A percentile compares a stretch with the other conserved stretches of the same genome.
These are phyloP conservation scores for Carapus acus DNA, from an alignment of 2,797 vertebrate species.

Conservation along the genomic window DNA sequence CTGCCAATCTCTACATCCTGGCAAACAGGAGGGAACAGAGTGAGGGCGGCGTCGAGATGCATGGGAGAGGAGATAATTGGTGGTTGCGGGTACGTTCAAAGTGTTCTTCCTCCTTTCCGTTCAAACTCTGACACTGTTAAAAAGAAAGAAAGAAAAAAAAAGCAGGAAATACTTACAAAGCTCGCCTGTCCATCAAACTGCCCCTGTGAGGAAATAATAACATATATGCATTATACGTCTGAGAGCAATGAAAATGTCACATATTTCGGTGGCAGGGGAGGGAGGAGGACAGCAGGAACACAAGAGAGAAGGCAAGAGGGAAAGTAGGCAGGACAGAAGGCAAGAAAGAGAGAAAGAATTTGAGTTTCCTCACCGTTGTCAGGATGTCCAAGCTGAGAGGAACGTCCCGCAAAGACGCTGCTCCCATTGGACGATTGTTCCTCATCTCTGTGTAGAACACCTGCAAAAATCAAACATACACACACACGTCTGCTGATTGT, in stretches of 20 bases:
- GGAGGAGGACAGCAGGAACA: too few species aligned
- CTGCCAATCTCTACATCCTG: conserved; percentile 83
- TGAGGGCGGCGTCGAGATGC: not conserved
- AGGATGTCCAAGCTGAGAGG: conserved; percentile 77
- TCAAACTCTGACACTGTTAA: conserved; percentile 5
- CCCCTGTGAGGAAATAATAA: conserved; percentile 53
- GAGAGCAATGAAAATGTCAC: not conserved
- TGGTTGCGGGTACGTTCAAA: conserved; percentile 9
- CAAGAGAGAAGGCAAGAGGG: too few species aligned
- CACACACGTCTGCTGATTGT: not conserved
- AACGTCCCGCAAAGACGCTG: conserved; percentile 71
- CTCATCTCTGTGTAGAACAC: conserved; percentile 86
- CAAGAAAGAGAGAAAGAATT: too few species aligned
- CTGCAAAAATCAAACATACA: conserved; percentile 54
- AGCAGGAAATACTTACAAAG: conserved; percentile 65
- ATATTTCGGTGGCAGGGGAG: too few species aligned
- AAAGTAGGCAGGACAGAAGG: too few species aligned
- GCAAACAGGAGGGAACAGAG: not conserved
- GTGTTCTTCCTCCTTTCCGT: not conserved
- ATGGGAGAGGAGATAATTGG: conserved; percentile 3
- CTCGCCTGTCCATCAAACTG: conserved; percentile 72
- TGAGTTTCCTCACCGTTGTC: conserved; percentile 75
- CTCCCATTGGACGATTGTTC: conserved; percentile 63
- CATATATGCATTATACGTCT: conserved; percentile 6
- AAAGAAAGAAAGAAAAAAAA: not conserved